phyloP scores from a whole-genome alignment of 2,113 vertebrate genomes.

The Nipponia nippon region DNA sequence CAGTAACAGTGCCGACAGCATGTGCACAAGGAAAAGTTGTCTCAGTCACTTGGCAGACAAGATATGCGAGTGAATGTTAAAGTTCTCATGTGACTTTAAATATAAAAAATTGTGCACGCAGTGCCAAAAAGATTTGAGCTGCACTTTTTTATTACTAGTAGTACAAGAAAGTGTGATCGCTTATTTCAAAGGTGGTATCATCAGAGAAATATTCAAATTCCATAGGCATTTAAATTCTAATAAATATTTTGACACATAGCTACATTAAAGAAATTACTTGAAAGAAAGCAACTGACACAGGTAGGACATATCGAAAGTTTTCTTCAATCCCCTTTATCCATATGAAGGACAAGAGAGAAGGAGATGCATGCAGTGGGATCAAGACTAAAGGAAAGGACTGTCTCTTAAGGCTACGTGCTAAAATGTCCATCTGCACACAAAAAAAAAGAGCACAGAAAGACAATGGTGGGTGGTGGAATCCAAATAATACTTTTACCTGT shows the following conservation, averaged over 20 bases:
- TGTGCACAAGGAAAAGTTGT: not conserved
- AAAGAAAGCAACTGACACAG: not conserved
- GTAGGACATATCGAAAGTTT: not conserved
- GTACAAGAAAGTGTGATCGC: not conserved
- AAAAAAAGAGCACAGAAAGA: not conserved
- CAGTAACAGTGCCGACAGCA: not conserved
- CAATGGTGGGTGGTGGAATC: not conserved
- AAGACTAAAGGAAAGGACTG: not conserved
- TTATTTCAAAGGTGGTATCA: not conserved
- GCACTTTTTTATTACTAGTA: not conserved
- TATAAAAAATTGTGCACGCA: not conserved
- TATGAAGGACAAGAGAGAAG: not conserved
- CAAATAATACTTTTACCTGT: not conserved
- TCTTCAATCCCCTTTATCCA: not conserved
- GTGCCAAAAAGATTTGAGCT: not conserved
- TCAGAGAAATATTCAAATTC: not conserved
- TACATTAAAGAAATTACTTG: not conserved
- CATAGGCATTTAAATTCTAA: not conserved
- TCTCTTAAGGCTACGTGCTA: not conserved
- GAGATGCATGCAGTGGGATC: not conserved
- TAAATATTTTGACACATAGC: not conserved
- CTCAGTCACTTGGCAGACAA: not conserved
- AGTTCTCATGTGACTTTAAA: not conserved
- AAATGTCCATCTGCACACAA: not conserved
- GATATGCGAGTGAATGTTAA: not conserved